These are phyloP conservation scores for Diarsia brunnea DNA, from an alignment of 2,888 invertebrate genomes.

Conservation along the genomic window DNA sequence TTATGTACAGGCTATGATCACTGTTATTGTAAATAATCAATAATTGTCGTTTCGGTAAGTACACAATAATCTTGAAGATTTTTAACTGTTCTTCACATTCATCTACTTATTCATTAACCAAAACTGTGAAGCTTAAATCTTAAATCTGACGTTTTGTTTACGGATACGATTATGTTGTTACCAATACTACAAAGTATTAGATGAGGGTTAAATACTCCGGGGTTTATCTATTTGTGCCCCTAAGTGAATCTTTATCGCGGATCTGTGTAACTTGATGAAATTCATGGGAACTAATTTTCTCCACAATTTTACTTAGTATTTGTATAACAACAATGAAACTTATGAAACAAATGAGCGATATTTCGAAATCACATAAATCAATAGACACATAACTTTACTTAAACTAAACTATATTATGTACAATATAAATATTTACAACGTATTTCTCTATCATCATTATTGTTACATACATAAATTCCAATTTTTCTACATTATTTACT, in stretches of 20 bases:
- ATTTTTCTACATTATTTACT: conserved; percentile 17
- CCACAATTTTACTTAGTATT: background rate
- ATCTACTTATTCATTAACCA: background rate
- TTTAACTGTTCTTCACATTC: background rate
- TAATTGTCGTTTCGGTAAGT: conserved; percentile 19
- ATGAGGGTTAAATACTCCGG: background rate
- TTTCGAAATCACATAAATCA: conserved; percentile 16
- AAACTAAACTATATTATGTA: conserved; percentile 35
- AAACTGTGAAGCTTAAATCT: background rate
- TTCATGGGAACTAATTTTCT: background rate
- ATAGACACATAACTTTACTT: conserved; percentile 6
- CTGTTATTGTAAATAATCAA: conserved; percentile 6
- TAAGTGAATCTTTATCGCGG: background rate
- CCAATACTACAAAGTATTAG: background rate
- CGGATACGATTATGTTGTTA: background rate
- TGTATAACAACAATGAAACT: background rate
- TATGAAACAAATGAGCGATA: background rate
- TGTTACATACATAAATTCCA: conserved; percentile 30
- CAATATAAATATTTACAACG: conserved; percentile 50
- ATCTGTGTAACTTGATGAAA: background rate
- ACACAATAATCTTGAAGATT: conserved; percentile 2
- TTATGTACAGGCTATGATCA: conserved; percentile 47
- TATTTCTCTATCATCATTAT: conserved; percentile 33
- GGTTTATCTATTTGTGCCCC: too few relatives aligned
- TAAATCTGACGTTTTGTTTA: too few relatives aligned